Base-by-base conservation (phyloP, 2,797 vertebrate genomes). In the Sebastes alutus region DNA sequence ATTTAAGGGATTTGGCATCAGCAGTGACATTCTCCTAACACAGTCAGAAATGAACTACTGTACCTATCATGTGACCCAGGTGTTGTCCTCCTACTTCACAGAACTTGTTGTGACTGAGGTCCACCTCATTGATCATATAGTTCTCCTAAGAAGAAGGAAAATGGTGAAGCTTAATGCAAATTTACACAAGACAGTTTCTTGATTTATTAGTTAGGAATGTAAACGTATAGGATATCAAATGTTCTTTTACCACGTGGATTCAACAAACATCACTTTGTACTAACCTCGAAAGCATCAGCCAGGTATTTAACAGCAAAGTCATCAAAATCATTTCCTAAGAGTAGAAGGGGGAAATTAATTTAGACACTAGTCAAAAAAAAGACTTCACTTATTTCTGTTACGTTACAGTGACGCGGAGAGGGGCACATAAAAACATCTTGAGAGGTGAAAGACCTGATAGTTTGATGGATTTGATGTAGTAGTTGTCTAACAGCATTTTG, bases 31-130 rank as follows among this genome's bases (percentile, higher is more conserved):
- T 25, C 16, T 22, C 49, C 14, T 35, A 22, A 25, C 1, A 8
- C 56, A 56, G 23, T 29, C 65, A 59, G 58, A 70, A 32, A 64
- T 67, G 8, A 67, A 22, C 42, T 20, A 14, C 54, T 27, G 46
- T 81, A 97, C 96, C 93, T 2, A 97, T 78, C 94, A 96, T 95
- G 22, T 95, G 84, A 68, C 95, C 95, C 72, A 97, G 83, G 18
- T 94, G 46, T 56, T 95, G 93, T 75, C 95, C 95, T 92, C 87
- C 94, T 68, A 74, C 81, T 1, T 95, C 90, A 72, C 83, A 85
- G 87, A 97, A 93, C 1, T 91, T 68, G 68, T 96, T 97, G 93
- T 96, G 93, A 85, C 96, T 97, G 77, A 97, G 94, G 80, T 97
- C 95, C 88, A 98, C 78, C 8, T 93, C 82, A 78, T 86, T 96